Evolutionary conservation across 1,140 invertebrate species (phyloP), one percentile per base, ranked within the genome.

Genomic region (Aphelenchoides avenae): DNA sequence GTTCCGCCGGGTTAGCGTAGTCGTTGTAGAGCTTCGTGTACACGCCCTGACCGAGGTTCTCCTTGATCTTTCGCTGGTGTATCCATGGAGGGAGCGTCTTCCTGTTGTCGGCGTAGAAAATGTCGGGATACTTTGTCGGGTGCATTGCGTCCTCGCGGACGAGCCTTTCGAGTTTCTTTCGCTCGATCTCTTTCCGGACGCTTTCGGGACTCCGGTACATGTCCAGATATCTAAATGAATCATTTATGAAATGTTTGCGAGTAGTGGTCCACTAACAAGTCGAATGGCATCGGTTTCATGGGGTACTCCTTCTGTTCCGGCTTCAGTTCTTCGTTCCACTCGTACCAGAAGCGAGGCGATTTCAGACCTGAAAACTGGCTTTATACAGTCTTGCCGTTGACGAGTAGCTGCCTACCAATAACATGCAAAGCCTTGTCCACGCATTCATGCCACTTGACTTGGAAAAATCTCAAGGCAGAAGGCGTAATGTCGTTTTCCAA

Each of bases 381-480:
- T n/a, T n/a, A n/a, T n/a, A n/a, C n/a, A n/a, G n/a, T n/a, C n/a
- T n/a, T n/a, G n/a, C n/a, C n/a, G n/a, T n/a, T n/a, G n/a, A n/a
- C n/a, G n/a, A n/a, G n/a, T n/a, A n/a, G 41, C 27, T 42, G 44
- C 27, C n/a, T 43, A 79, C 79, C 77, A 76, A 89, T 86, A 79
- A 89, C 80, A 70, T 94, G 87, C 77, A 89, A 94, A 73, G 89
- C 87, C 26, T 86, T 78, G 34, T 81, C 86, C 0, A 95, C 80
- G 52, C 83, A 83, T 11, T 79, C 59, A 78, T 97, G 92, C 87
- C 90, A 98, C 75, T 88, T 85, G 13, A 86, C 83, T 78, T 97
- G 92, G 77, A 87, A 98, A 79, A 97, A 98, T 36, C 87, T 83
- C 27, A 99, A 78, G 1, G 90, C 87, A 42, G 87, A 86, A 11